These are phyloP conservation scores for Zaprionus africanus DNA, from an alignment of 1,140 invertebrate genomes.

Conservation along the genomic window DNA sequence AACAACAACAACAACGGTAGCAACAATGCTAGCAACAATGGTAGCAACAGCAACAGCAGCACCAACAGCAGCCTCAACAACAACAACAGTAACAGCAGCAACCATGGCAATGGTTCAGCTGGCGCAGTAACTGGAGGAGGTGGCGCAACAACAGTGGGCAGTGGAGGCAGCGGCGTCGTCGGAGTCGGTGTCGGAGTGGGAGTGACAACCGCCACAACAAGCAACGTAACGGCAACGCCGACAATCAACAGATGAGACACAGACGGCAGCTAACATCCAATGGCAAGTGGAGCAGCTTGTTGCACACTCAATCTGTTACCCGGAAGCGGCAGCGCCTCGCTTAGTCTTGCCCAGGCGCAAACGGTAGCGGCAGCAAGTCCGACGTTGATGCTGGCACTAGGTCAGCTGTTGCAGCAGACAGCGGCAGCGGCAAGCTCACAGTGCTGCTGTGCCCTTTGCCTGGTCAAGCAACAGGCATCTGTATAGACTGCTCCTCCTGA, in stretches of 20 bases:
- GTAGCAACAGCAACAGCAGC: constrained; percentile 38
- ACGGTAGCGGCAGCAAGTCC: constrained; percentile 27
- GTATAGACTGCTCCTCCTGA: constrained; percentile 32
- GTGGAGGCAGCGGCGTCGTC: constrained; percentile 2
- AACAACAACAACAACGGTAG: constrained; percentile 34
- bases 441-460: constrained; percentile 66
- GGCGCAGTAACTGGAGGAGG: constrained; percentile 27
- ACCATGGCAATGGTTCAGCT: constrained; percentile 21
- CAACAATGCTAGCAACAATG: constrained; percentile 18
- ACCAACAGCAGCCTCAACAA: constrained; percentile 31
- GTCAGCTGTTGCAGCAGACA: constrained; percentile 58
- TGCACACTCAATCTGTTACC: constrained; percentile 54
- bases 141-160: background rate
- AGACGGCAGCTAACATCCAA: constrained; percentile 78
- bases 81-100: constrained; percentile 48
- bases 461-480: constrained; percentile 60
- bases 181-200: constrained; percentile 20
- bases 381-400: constrained; percentile 49
- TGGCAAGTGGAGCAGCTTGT: constrained; percentile 25
- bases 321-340: constrained; percentile 50
- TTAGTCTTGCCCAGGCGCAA: constrained; percentile 44
- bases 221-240: constrained; percentile 57
- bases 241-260: constrained; percentile 82
- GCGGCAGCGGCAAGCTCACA: constrained; percentile 13
- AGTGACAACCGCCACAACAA: constrained; percentile 34